phyloP scores from a whole-genome alignment of 1,140 invertebrate species.

The Dendroctonus valens region DNA sequence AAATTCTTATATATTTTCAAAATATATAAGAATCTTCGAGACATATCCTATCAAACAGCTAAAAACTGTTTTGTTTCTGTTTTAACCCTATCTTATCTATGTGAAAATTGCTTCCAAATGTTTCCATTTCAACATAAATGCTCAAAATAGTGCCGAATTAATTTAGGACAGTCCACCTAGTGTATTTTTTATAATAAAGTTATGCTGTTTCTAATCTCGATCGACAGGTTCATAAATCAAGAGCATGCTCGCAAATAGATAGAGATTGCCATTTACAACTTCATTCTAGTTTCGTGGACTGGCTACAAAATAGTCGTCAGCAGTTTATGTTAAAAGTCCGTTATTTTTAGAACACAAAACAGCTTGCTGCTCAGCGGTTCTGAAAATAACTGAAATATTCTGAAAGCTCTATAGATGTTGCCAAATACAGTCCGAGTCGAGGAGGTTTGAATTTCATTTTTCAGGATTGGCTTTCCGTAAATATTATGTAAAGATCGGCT shows the following conservation, averaged over 20 bases:
- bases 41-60: too few relatives aligned
- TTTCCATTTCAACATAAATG: too few relatives aligned
- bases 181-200: too few relatives aligned
- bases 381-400: constrained; percentile 40
- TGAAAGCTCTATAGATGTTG: constrained; percentile 29
- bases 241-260: neutral
- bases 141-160: too few relatives aligned
- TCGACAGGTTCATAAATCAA: too few relatives aligned
- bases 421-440: constrained; percentile 44
- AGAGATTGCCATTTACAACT: neutral
- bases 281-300: constrained; percentile 4
- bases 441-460: constrained; percentile 40
- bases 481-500: neutral
- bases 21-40: too few relatives aligned
- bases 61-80: too few relatives aligned
- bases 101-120: too few relatives aligned
- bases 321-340: constrained; percentile 29
- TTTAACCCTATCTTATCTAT: too few relatives aligned
- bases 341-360: constrained; percentile 39
- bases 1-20: too few relatives aligned
- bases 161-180: too few relatives aligned
- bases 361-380: constrained; percentile 27
- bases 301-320: neutral
- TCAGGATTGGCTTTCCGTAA: neutral
- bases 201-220: too few relatives aligned